These are phyloP conservation scores for Anarrhichthys ocellatus DNA, from an alignment of 2,113 vertebrate genomes.

Conservation along the genomic window DNA sequence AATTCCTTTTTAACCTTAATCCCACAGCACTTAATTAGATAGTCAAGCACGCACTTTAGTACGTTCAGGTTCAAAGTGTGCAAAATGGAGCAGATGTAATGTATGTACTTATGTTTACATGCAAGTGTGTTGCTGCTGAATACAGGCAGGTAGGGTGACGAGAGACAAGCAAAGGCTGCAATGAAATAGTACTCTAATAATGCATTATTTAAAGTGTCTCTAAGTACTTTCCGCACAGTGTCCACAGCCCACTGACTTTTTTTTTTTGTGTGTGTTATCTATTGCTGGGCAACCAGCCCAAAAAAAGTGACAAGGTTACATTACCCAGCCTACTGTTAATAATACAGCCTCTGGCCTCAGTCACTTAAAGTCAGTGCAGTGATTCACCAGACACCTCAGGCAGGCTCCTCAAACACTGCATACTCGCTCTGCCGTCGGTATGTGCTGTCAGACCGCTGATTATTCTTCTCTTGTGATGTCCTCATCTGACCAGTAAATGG, in stretches of 20 bases:
- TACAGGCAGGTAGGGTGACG: conserved; percentile 68
- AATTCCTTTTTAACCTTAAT: conserved; percentile 80
- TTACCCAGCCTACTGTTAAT: conserved; percentile 63
- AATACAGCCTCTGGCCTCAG: conserved; percentile 48
- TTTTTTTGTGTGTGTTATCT: conserved; percentile 14
- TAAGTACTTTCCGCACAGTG: conserved; percentile 59
- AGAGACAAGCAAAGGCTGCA: conserved; percentile 62
- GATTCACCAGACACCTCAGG: conserved; percentile 66
- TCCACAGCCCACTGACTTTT: conserved; percentile 68
- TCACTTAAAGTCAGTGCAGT: conserved; percentile 61
- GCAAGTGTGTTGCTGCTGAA: conserved; percentile 79
- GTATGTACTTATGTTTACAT: conserved; percentile 82
- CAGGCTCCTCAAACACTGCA: conserved; percentile 57
- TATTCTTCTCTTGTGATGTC: conserved; percentile 52
- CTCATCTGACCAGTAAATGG: conserved; percentile 67
- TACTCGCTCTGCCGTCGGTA: conserved; percentile 57
- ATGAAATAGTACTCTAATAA: conserved; percentile 66
- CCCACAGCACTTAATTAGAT: conserved; percentile 93
- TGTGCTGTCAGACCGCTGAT: conserved; percentile 64
- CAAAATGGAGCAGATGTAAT: conserved; percentile 77
- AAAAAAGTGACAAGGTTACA: conserved; percentile 48
- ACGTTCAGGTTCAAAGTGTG: conserved; percentile 83
- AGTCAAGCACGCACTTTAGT: conserved; percentile 95
- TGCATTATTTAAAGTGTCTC: conserved; percentile 65
- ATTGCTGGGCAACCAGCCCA: conserved; percentile 37